Percentiles rank a stretch among this genome's conserved stretches.
Conservation (phyloP, 2,888 invertebrate genomes). For the Euphydryas editha region DNA sequence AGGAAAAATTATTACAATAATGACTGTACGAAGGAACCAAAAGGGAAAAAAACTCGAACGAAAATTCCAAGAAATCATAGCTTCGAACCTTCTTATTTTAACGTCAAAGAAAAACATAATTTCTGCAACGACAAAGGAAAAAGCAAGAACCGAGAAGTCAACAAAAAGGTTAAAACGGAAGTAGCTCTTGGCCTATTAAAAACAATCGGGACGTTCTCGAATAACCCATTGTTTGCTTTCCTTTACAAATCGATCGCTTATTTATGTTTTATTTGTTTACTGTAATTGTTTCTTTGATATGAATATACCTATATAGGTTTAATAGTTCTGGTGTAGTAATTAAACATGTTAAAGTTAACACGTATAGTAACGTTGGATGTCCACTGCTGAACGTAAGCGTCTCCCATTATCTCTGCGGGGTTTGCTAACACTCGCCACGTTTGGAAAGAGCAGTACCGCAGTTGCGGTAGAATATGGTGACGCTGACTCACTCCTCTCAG, state of each 20-base stretch:
- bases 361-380: too few species aligned
- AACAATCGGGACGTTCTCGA: slow-evolving; percentile 29
- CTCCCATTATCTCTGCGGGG: too few species aligned
- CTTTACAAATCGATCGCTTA: slow-evolving; percentile 42
- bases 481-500: too few species aligned
- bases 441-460: too few species aligned
- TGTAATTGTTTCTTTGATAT: slow-evolving; percentile 15
- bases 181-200: slow-evolving; percentile 36
- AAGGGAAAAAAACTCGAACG: background rate
- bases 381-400: too few species aligned
- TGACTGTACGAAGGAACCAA: background rate
- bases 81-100: slow-evolving; percentile 6
- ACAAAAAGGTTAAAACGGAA: slow-evolving; percentile 13
- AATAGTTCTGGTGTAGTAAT: too few species aligned
- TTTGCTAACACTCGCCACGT: too few species aligned
- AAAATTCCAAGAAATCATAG: slow-evolving; percentile 8
- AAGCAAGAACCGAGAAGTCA: slow-evolving; percentile 16
- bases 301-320: background rate
- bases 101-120: slow-evolving; percentile 23
- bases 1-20: background rate
- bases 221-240: slow-evolving; percentile 38
- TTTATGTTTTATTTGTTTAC: slow-evolving; percentile 29
- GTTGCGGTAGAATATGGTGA: too few species aligned
- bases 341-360: too few species aligned
- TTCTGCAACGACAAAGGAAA: slow-evolving; percentile 22